Evolutionary conservation across 2,797 vertebrate species (phyloP), one percentile per base, ranked within the genome.

Genomic region (Phataginus tetradactyla): DNA sequence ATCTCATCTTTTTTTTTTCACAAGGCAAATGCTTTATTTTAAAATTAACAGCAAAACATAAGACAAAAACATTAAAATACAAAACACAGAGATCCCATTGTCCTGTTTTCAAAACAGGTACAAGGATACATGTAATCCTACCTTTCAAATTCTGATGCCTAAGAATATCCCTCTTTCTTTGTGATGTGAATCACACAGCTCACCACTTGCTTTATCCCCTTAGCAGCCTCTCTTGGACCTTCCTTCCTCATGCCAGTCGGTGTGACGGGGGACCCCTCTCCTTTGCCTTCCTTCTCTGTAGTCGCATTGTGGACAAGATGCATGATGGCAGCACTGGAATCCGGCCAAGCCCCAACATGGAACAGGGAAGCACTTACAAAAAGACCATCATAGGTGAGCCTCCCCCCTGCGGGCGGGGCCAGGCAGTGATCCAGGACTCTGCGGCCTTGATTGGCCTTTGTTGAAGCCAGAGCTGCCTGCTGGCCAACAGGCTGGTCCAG

Each of bases 311-410:
- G 98, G 99, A 99, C 96, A 99, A 99, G 97, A 99, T 99, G 99
- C 99, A 98, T 2, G 99, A 99, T 51, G 96, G 98, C 84, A 99
- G 98, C 98, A 99, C 97, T 25, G 99, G 99, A 34, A 99, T 99
- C 96, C 99, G 98, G 94, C 97, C 99, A 95, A 99, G 98, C 78
- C 99, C 96, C 97, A 99, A 99, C 8, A 97, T 99, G 98, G 99
- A 99, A 97, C 99, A 99, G 95, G 99, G 99, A 96, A 99, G 96
- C 98, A 99, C 98, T 59, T 99, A 99, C 97, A 99, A 99, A 97
- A 99, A 99, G 98, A 99, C 99, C 83, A 99, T 99, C 98, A 99
- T 99, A 98, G 99, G 99, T 99, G 93, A 97, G 84, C n/a, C 78
- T 68, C 34, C 4, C 42, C 49, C 55, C 49, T 11, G 1, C 23